phyloP scores from a whole-genome alignment of 2,797 vertebrate genomes.

The Lutjanus campechanus region DNA sequence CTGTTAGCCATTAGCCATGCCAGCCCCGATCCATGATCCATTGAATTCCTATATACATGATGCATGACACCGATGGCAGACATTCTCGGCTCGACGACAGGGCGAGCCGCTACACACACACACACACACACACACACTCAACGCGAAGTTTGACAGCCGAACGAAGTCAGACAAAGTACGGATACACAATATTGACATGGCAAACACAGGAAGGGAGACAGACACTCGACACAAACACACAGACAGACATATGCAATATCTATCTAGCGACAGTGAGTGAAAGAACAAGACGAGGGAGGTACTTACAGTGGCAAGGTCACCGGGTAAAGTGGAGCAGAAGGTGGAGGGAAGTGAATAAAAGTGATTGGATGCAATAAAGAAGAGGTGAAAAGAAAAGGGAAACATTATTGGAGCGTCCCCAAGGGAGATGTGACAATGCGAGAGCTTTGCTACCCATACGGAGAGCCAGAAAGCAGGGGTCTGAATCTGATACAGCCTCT shows the following conservation, averaged over 20 bases:
- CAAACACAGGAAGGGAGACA: constrained; percentile 25
- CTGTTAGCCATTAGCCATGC: constrained; percentile 72
- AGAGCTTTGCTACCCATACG: constrained; percentile 56
- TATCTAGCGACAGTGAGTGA: constrained; percentile 48
- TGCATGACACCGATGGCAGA: constrained; percentile 51
- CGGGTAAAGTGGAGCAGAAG: constrained; percentile 77
- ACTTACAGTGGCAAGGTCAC: constrained; percentile 84
- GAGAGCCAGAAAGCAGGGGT: background rate
- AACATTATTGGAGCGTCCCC: constrained; percentile 71
- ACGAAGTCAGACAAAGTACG: constrained; percentile 18
- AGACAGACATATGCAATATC: constrained; percentile 28
- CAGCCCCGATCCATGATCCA: constrained; percentile 59
- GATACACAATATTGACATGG: constrained; percentile 9
- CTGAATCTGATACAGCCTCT: constrained; percentile 3
- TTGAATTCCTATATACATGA: constrained; percentile 71
- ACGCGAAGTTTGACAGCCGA: constrained; percentile 1
- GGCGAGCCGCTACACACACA: background rate
- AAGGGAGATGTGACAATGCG: constrained; percentile 53
- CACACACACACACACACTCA: background rate
- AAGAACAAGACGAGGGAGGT: constrained; percentile 72
- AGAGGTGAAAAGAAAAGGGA: constrained; percentile 76
- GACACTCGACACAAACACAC: background rate
- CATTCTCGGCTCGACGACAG: constrained; percentile 9
- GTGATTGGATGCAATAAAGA: constrained; percentile 79
- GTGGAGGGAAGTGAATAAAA: constrained; percentile 79